Evolutionary conservation across 1,140 invertebrate species (phyloP).

Genomic region (Periplaneta americana): DNA sequence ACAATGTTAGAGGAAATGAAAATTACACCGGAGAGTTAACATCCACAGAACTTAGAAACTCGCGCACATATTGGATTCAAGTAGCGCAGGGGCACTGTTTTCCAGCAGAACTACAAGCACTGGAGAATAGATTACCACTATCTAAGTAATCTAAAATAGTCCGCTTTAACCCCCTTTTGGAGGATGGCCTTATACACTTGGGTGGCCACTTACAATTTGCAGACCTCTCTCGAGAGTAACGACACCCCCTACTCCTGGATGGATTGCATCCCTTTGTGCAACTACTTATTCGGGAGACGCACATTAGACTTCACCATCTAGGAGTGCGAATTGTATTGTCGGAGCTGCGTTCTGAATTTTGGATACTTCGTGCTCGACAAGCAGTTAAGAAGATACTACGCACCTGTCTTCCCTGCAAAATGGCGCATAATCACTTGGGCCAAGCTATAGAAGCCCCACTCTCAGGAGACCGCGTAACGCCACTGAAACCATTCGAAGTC

Average conservation of each 20-base stretch:
- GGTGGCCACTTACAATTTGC: not conserved
- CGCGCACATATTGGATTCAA: not conserved
- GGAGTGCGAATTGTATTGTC: too few species aligned
- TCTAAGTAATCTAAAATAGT: not conserved
- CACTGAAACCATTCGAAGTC: too few species aligned
- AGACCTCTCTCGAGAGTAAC: too few species aligned
- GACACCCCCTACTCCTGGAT: not conserved
- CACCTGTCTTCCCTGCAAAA: too few species aligned
- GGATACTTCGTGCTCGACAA: not conserved
- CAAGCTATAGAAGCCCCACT: too few species aligned
- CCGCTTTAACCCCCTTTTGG: not conserved
- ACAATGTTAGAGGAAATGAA: too few species aligned
- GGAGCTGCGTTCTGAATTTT: not conserved
- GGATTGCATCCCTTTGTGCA: not conserved
- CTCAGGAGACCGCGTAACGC: too few species aligned
- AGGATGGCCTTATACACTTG: not conserved
- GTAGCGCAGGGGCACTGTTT: not conserved
- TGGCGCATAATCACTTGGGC: too few species aligned
- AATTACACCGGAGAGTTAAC: not conserved
- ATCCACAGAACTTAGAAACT: not conserved
- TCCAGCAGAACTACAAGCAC: not conserved
- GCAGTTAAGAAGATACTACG: too few species aligned
- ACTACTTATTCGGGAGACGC: not conserved
- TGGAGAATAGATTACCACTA: not conserved
- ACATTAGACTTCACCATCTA: not conserved